These are phyloP conservation scores for Limulus polyphemus DNA, from an alignment of 2,888 invertebrate genomes.

Conservation along the genomic window DNA sequence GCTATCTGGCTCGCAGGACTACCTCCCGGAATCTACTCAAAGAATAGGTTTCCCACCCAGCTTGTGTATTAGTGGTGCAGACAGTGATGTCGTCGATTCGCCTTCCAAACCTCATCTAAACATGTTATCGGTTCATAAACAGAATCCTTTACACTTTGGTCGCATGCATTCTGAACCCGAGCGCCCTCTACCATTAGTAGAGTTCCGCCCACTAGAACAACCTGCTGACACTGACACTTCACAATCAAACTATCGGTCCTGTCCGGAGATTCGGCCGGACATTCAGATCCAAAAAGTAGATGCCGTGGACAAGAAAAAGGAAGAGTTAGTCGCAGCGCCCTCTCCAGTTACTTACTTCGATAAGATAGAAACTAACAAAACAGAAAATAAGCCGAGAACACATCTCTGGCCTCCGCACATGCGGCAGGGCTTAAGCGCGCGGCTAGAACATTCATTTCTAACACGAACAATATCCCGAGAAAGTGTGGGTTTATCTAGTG, in stretches of 20 bases:
- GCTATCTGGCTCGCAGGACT: conserved; percentile 2
- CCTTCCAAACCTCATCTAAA: no score
- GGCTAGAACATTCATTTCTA: conserved; percentile 36
- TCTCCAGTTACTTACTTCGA: no score
- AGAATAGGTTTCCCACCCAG: conserved; percentile 11
- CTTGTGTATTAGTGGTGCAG: conserved; percentile 18
- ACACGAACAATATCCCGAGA: conserved; percentile 73
- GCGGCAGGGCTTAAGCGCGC: conserved; percentile 38
- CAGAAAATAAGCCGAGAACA: conserved; percentile 37
- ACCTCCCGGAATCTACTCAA: conserved; percentile 1
- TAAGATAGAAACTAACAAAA: neutral
- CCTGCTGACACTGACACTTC: conserved; percentile 11
- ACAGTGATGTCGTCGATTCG: conserved; percentile 8
- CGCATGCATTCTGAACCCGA: conserved; percentile 28
- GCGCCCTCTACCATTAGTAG: conserved; percentile 24
- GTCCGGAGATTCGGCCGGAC: conserved; percentile 26
- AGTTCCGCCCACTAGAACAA: conserved; percentile 23
- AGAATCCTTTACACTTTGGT: conserved; percentile 22
- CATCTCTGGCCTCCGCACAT: conserved; percentile 50
- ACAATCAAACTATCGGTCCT: conserved; percentile 14
- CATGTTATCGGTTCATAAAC: no score
- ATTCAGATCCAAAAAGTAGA: no score
- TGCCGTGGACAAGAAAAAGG: no score
- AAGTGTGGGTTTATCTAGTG: conserved; percentile 47
- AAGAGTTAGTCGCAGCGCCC: no score